phyloP scores from a whole-genome alignment of 2,113 vertebrate genomes.

The Azemiops feae region DNA sequence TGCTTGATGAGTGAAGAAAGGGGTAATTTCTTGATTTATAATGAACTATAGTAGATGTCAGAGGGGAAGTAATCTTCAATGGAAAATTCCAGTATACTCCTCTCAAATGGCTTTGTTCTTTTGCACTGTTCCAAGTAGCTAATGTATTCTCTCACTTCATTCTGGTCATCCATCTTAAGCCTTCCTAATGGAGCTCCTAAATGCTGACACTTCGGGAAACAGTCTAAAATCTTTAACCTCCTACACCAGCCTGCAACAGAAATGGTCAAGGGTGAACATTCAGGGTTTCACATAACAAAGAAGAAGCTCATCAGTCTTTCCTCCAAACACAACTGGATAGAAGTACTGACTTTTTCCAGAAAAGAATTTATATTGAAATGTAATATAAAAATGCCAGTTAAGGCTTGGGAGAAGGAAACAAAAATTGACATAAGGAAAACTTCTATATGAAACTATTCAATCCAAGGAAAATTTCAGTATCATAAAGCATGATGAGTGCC shows the following conservation, averaged over 20 bases:
- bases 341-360: not conserved
- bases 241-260: not conserved
- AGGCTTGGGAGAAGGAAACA: not conserved
- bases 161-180: conserved; percentile 56
- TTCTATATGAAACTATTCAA: not conserved
- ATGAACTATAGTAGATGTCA: not conserved
- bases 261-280: conserved; percentile 57
- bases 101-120: conserved; percentile 35
- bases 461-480: not conserved
- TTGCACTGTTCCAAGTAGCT: conserved; percentile 40
- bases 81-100: not conserved
- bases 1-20: not conserved
- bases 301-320: conserved; percentile 54
- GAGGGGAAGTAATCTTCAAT: conserved; percentile 16
- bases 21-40: conserved; percentile 48
- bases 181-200: conserved; percentile 50
- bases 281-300: conserved; percentile 53
- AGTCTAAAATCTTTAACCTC: conserved; percentile 49
- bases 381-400: not conserved
- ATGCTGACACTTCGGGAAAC: conserved; percentile 48
- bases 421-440: not conserved
- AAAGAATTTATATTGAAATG: not conserved
- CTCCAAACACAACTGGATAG: accelerated
- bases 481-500: not conserved
- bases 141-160: conserved; percentile 57